These are phyloP conservation scores for Genyomyrus donnyi DNA, from an alignment of 2,113 vertebrate species.

Conservation along the genomic window DNA sequence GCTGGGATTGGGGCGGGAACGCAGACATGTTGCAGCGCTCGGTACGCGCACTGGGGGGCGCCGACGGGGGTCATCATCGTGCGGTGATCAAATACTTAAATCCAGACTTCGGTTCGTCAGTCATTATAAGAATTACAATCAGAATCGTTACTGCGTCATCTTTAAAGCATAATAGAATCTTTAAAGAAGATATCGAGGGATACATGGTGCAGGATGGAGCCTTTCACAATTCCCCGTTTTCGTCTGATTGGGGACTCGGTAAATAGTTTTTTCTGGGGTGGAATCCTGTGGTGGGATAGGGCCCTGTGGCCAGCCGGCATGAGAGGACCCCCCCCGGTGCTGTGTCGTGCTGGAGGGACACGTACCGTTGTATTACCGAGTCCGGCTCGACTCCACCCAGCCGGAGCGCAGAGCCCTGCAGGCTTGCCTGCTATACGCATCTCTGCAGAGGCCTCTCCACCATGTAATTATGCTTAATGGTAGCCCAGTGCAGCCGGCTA, in stretches of 20 bases:
- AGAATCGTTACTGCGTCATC: background rate
- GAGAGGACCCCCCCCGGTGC: background rate
- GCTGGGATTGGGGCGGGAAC: background rate
- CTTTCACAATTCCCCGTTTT: background rate
- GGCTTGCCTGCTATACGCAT: slow-evolving; percentile 52
- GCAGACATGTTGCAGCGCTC: background rate
- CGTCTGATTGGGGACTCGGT: background rate
- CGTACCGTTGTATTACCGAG: slow-evolving; percentile 54
- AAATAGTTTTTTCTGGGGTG: background rate
- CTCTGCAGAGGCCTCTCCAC: slow-evolving; percentile 59
- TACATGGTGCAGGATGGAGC: background rate
- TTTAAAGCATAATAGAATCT: background rate
- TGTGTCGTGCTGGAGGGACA: slow-evolving; percentile 43
- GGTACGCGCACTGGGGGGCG: background rate
- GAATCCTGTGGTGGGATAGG: background rate
- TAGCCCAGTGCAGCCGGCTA: slow-evolving; percentile 61
- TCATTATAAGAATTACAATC: background rate
- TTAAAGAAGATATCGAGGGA: background rate
- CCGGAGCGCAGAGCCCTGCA: slow-evolving; percentile 41
- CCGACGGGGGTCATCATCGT: background rate
- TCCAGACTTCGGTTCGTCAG: background rate
- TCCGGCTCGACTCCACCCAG: slow-evolving; percentile 55
- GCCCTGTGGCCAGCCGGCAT: background rate
- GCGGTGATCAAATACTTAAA: background rate
- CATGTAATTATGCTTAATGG: slow-evolving; percentile 72